Conservation (phyloP, 2,113 vertebrate genomes). For the Sphaerodactylus townsendi region DNA sequence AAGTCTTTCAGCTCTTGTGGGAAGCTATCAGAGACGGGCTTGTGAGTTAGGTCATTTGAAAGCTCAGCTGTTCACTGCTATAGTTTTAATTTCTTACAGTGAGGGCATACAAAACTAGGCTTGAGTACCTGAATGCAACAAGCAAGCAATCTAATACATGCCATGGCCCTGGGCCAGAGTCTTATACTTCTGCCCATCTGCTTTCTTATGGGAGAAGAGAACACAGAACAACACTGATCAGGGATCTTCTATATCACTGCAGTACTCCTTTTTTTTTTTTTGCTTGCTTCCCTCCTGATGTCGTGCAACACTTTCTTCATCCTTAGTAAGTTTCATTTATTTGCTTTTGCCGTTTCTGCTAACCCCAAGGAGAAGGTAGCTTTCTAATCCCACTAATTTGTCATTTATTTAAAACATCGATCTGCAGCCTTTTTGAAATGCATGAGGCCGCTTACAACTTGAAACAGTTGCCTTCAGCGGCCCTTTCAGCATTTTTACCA, state of each 20-base stretch:
- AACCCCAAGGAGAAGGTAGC: neutral
- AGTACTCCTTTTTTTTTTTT: neutral
- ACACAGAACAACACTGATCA: too few species aligned
- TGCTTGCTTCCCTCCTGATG: neutral
- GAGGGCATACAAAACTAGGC: neutral
- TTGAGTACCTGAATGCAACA: neutral
- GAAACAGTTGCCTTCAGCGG: neutral
- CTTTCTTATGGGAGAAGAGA: too few species aligned
- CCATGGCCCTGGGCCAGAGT: too few species aligned
- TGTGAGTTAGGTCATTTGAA: neutral
- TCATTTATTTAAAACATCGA: neutral
- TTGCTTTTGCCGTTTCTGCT: neutral
- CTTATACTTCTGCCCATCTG: too few species aligned
- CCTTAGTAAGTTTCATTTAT: neutral
- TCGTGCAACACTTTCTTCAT: neutral
- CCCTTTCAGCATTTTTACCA: neutral
- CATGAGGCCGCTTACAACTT: neutral
- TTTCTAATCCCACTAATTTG: neutral
- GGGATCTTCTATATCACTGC: too few species aligned
- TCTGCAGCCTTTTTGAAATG: neutral
- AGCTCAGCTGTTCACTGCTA: neutral
- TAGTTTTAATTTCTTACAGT: neutral
- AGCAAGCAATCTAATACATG: neutral
- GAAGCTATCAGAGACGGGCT: neutral
- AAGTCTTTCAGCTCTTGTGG: neutral